These are phyloP conservation scores for Hirudinaria manillensis DNA, from an alignment of 2,888 invertebrate genomes.

Conservation along the genomic window DNA sequence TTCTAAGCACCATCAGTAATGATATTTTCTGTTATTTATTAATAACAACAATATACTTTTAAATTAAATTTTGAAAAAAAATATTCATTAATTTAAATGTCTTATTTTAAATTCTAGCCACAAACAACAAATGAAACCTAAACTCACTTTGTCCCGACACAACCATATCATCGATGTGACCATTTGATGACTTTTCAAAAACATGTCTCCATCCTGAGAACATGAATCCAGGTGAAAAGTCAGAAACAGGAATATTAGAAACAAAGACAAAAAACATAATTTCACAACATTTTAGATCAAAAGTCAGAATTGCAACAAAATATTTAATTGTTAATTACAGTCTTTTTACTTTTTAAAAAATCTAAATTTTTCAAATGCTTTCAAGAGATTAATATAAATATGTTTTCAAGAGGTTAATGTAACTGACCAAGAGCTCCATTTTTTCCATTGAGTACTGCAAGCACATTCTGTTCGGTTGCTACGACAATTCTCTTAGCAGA, in stretches of 20 bases:
- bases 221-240: not conserved
- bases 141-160: slow-evolving; percentile 26
- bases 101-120: not conserved
- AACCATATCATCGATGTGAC: slow-evolving; percentile 43
- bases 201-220: slow-evolving; percentile 50
- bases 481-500: slow-evolving; percentile 47
- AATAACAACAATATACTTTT: too few species aligned
- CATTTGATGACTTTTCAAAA: slow-evolving; percentile 45
- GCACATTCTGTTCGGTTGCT: slow-evolving; percentile 48
- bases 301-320: too few species aligned
- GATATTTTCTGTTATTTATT: too few species aligned
- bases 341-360: too few species aligned
- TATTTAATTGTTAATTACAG: too few species aligned
- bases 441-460: slow-evolving; percentile 48
- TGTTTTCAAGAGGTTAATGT: too few species aligned
- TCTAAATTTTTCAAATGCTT: too few species aligned
- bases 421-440: slow-evolving; percentile 48
- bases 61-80: not conserved
- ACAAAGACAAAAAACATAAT: too few species aligned
- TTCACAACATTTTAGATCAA: too few species aligned
- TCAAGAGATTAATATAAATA: too few species aligned
- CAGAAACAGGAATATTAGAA: too few species aligned
- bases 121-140: not conserved
- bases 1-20: too few species aligned
- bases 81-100: not conserved